These are phyloP conservation scores for Myotis pilosus DNA, from an alignment of 2,797 vertebrate species.

Conservation along the genomic window DNA sequence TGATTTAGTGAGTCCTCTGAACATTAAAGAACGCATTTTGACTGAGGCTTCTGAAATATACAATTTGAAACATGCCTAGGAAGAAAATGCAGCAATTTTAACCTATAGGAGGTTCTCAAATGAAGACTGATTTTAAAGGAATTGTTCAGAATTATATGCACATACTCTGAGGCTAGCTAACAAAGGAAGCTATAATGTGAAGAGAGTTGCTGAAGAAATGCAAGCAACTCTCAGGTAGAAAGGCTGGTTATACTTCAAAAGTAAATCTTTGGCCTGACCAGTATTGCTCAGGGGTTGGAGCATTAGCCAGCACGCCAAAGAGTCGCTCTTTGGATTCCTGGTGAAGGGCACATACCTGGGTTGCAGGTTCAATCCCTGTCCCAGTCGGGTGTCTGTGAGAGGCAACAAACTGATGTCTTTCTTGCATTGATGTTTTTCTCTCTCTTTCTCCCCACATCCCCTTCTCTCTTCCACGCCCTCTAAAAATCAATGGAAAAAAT, in stretches of 20 bases:
- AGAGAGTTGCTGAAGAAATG: conserved; percentile 18
- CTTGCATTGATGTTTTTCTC: too few relatives aligned
- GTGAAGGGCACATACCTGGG: too few relatives aligned
- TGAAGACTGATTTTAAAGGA: conserved; percentile 45
- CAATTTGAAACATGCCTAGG: conserved; percentile 22
- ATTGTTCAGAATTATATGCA: background rate
- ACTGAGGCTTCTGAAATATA: conserved; percentile 4
- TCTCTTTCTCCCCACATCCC: too few relatives aligned
- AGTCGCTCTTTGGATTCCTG: too few relatives aligned
- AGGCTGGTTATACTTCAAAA: conserved; percentile 21
- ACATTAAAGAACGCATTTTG: conserved; percentile 30
- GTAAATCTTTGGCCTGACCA: background rate
- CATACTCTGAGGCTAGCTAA: background rate
- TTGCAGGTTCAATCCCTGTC: too few relatives aligned
- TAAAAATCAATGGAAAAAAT: too few relatives aligned
- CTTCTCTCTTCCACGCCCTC: too few relatives aligned
- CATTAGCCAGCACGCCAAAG: too few relatives aligned
- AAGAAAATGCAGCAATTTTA: conserved; percentile 45
- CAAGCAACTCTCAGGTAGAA: conserved; percentile 33
- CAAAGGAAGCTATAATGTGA: conserved; percentile 11
- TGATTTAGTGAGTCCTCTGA: conserved; percentile 26
- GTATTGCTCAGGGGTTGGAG: too few relatives aligned
- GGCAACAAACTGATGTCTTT: too few relatives aligned
- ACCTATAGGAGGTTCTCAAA: conserved; percentile 33
- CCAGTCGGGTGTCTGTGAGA: too few relatives aligned